Evolutionary conservation across 2,888 invertebrate genomes (phyloP), one percentile per base, ranked within the genome.

Genomic region (Crocallis elinguaria): DNA sequence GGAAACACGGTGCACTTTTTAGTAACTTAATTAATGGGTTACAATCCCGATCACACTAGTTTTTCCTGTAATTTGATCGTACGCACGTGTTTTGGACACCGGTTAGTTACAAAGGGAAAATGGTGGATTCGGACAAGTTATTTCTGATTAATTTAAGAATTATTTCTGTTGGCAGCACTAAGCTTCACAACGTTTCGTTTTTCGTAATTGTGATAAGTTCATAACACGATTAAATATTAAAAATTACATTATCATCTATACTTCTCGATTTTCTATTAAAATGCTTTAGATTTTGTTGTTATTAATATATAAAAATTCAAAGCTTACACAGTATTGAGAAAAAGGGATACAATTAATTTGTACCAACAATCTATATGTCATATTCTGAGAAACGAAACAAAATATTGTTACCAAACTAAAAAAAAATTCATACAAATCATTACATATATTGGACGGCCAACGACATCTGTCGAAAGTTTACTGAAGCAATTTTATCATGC

Each of bases 31-130:
- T 77, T 64, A 76, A 66, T 73, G 67, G 72, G 72, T 80, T 75
- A 77, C 62, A 80, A 66, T 68, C 73, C 73, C 79, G 81, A 84
- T 77, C 78, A 82, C 84, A 79, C 79, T 64, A 78, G 77, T 82
- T 81, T 86, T 84, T 80, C 82, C 86, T 88, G 88, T 87, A 91
- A 91, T 82, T 89, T 84, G 84, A 85, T 87, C 79, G 86, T 88
- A 90, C 93, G 92, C 93, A 93, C 93, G 93, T 93, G 92, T 92
- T 92, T 92, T 91, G 90, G 84, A 90, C 92, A 91, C 93, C 93
- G 92, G 93, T 90, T 88, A 88, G 91, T 85, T 89, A 92, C 89
- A 92, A 93, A 93, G 93, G 91, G 92, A 93, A 93, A 93, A 93
- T 93, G 93, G 93, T 88, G 88, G 93, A 86, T 79, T 82, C 82